Evolutionary conservation across 2,113 vertebrate genomes (phyloP), one percentile per base, ranked within the genome.

Genomic region (Lepidothrix coronata): DNA sequence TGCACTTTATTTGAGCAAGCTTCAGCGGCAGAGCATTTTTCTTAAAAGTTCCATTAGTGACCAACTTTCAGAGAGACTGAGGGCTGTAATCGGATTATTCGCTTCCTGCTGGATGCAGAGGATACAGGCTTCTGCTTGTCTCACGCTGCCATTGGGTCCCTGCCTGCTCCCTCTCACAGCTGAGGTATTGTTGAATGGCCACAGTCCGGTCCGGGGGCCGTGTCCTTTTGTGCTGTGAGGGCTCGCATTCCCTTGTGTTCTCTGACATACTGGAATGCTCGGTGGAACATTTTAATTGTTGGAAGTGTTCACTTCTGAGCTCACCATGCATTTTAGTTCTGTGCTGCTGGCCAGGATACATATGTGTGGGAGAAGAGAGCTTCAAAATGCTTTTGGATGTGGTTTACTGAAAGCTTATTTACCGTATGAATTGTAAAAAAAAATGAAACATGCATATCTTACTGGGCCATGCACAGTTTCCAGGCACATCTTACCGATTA

Each of bases 11-110:
- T 70, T 63, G 57, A 95, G 39, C 2, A 6, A 76, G 65, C 78
- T 91, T 91, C 89, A 73, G 61, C 71, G 86, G 78, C 41, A 31
- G 82, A 54, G 58, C 28, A 66, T 84, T 97, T 93, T 93, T 75
- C 87, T 77, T 63, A 41, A 77, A 79, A 22, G 78, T 68, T 86
- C 59, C 70, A 91, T 92, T 91, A 85, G 87, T 8, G 21, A 41
- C 80, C 23, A 16, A 7, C 85, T 96, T 93, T 66, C 41, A 49
- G 63, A 63, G 75, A 72, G 57, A 51, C 72, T 28, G 88, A 82
- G 51, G 44, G 48, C 27, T 5, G 2, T 82, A 88, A 92, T 93
- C 43, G 6, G 94, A 71, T 95, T 85, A 72, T 92, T 93, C 13
- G 4, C 70, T 27, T 94, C 74, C 57, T 9, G 0, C 68, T 96